Percentiles rank a stretch among this genome's conserved stretches.
Evolutionary conservation across 2,797 vertebrate species (phyloP).

Genomic region (Urophycis tenuis): DNA sequence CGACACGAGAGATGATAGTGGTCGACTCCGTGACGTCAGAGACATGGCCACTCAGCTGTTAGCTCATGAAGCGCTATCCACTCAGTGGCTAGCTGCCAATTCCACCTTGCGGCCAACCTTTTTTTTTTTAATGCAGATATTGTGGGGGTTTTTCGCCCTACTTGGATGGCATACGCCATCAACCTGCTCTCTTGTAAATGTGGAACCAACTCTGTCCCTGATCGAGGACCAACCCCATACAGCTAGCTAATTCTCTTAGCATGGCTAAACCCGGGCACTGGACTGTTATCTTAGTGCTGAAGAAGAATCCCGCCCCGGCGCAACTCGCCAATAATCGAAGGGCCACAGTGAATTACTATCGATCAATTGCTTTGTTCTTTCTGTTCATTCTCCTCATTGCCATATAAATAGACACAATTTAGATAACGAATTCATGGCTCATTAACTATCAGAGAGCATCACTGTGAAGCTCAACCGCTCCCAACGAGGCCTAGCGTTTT

Average conservation of each 20-base stretch:
- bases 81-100: conserved; percentile 53
- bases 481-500: background rate
- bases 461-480: too few relatives aligned
- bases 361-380: too few relatives aligned
- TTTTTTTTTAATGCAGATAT: background rate
- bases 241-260: conserved; percentile 48
- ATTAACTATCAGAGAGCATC: background rate
- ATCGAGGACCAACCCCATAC: conserved; percentile 7
- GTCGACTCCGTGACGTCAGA: conserved; percentile 64
- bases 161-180: background rate
- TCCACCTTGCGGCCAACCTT: background rate
- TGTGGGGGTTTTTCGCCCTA: background rate
- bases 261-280: conserved; percentile 41
- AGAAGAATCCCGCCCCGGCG: conserved; percentile 52
- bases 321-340: conserved; percentile 22
- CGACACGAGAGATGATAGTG: conserved; percentile 36
- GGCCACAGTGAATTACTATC: too few relatives aligned
- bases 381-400: background rate
- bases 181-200: background rate
- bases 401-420: background rate
- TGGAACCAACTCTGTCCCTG: background rate
- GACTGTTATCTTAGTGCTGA: conserved; percentile 29
- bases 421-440: background rate
- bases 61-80: conserved; percentile 17
- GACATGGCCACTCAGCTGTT: conserved; percentile 53